Conservation (phyloP, 2,113 vertebrate species). For the Pluvialis apricaria region DNA sequence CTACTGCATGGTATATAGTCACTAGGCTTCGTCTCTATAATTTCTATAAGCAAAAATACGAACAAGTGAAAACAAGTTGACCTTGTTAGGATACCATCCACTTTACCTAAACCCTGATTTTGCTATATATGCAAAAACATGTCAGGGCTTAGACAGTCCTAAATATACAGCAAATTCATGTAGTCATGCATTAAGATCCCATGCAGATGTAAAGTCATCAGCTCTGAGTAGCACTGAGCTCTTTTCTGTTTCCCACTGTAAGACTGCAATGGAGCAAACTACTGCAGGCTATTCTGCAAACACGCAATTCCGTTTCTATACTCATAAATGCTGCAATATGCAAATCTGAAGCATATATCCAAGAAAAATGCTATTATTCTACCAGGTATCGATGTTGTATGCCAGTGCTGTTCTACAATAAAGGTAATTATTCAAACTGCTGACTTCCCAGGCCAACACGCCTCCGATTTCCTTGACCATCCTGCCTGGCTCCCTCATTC, state of each 20-base stretch:
- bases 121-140: background rate
- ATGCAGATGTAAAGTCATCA: background rate
- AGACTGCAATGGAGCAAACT: background rate
- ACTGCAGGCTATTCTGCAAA: background rate
- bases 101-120: background rate
- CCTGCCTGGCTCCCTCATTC: background rate
- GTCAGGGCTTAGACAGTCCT: background rate
- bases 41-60: background rate
- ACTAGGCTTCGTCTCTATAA: background rate
- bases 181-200: background rate
- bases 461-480: background rate
- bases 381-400: background rate
- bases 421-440: background rate
- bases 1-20: background rate
- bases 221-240: background rate
- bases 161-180: rapidly evolving
- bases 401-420: background rate
- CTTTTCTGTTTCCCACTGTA: background rate
- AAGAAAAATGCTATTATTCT: background rate
- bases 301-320: rapidly evolving
- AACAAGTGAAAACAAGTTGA: background rate
- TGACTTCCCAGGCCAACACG: background rate
- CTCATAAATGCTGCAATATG: background rate
- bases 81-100: background rate
- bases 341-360: background rate